Conservation (phyloP, 2,888 invertebrate genomes). For the Ferdinandea cuprea region DNA sequence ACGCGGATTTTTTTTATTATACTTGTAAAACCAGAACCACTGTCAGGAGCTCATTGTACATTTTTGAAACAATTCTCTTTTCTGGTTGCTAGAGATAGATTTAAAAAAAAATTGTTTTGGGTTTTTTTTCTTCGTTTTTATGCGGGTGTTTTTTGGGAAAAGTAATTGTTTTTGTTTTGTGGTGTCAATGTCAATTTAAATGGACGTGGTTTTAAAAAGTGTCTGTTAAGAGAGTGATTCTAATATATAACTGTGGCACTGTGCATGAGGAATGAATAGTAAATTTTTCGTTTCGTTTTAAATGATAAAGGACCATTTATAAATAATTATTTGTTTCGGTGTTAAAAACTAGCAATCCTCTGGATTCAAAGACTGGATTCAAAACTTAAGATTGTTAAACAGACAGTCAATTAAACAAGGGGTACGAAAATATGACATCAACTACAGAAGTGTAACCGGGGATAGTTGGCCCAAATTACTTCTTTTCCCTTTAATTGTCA, state of each 20-base stretch:
- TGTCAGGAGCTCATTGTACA: conserved; percentile 41
- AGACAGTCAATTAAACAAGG: too few relatives aligned
- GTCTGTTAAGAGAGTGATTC: conserved; percentile 3
- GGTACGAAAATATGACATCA: too few relatives aligned
- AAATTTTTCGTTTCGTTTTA: background rate
- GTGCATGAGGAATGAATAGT: conserved; percentile 2
- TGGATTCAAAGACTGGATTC: too few relatives aligned
- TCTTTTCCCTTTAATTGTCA: too few relatives aligned
- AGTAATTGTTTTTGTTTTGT: conserved; percentile 40
- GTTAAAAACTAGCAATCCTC: too few relatives aligned
- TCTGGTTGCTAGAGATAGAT: conserved; percentile 43
- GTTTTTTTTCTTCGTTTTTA: background rate
- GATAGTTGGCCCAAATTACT: too few relatives aligned
- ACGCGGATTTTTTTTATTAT: background rate
- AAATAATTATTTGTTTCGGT: background rate
- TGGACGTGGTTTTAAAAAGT: conserved; percentile 23
- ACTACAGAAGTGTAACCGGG: too few relatives aligned
- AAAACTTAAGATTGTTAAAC: too few relatives aligned
- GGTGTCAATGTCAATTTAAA: conserved; percentile 29
- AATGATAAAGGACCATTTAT: background rate
- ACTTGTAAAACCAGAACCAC: conserved; percentile 11
- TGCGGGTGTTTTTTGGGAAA: background rate
- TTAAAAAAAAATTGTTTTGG: conserved; percentile 28
- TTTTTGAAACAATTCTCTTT: conserved; percentile 29
- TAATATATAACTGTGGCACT: background rate